Evolutionary conservation across 2,797 vertebrate genomes (phyloP).

Genomic region (Miichthys miiuy): DNA sequence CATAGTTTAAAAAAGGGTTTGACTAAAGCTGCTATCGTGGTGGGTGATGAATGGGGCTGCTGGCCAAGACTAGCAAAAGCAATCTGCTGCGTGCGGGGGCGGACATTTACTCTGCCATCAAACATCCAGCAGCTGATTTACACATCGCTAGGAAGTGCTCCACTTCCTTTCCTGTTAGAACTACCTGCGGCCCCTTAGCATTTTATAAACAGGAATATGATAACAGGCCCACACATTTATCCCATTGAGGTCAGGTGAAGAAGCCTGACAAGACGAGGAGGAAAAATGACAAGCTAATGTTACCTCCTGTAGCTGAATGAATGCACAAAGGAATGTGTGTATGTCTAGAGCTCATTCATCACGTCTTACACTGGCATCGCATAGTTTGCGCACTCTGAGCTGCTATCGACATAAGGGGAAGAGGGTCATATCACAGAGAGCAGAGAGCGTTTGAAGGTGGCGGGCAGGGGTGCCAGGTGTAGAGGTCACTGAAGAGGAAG

Average conservation of each 20-base stretch:
- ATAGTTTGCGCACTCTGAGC: constrained; percentile 4
- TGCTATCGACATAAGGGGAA: not conserved
- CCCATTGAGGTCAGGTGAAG: constrained; percentile 23
- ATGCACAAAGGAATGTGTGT: constrained; percentile 50
- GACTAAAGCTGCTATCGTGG: constrained; percentile 67
- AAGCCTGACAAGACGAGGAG: constrained; percentile 27
- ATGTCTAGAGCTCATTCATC: constrained; percentile 48
- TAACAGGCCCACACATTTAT: constrained; percentile 2
- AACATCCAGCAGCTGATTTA: constrained; percentile 75
- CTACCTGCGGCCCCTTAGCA: constrained; percentile 7
- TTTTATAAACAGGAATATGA: constrained; percentile 14
- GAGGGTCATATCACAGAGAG: constrained; percentile 37
- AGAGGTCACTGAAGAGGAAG: constrained; percentile 29
- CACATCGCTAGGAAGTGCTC: constrained; percentile 46
- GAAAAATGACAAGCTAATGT: constrained; percentile 54
- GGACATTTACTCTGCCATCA: constrained; percentile 77
- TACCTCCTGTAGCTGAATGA: constrained; percentile 49
- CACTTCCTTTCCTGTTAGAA: constrained; percentile 30
- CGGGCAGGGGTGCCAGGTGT: constrained; percentile 30
- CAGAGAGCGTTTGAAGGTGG: constrained; percentile 42
- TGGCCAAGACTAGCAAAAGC: constrained; percentile 74
- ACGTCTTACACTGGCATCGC: constrained; percentile 11
- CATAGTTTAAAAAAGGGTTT: constrained; percentile 43
- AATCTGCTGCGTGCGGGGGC: constrained; percentile 70
- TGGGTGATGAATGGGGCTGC: constrained; percentile 76